These are phyloP conservation scores for Stenurella melanura DNA, from an alignment of 2,888 invertebrate species.

Conservation along the genomic window DNA sequence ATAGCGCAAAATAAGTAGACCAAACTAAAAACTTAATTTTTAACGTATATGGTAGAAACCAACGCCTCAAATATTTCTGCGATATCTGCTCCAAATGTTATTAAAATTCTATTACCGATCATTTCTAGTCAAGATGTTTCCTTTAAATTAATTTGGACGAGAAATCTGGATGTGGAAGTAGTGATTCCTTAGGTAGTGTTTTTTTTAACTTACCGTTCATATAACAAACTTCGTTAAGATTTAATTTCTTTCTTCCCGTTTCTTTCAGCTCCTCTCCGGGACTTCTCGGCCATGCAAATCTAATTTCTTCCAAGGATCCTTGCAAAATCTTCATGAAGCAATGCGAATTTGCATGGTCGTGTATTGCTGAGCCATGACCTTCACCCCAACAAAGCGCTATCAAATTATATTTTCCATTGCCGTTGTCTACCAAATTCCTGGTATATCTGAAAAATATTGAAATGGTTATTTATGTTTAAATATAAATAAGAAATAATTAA, in stretches of 20 bases:
- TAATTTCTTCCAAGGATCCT: constrained; percentile 88
- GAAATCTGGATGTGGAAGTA: too few species aligned
- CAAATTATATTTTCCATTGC: constrained; percentile 97
- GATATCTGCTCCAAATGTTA: too few species aligned
- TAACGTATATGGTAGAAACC: too few species aligned
- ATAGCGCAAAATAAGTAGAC: too few species aligned
- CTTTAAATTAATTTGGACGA: too few species aligned
- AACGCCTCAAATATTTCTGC: too few species aligned
- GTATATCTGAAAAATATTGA: constrained; percentile 84
- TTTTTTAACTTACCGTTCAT: constrained; percentile 95
- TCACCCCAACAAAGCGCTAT: constrained; percentile 99
- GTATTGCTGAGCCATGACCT: constrained; percentile 94
- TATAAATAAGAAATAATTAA: too few species aligned
- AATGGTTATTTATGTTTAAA: not conserved
- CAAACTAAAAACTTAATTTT: too few species aligned
- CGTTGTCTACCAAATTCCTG: constrained; percentile 94
- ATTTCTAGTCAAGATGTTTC: too few species aligned
- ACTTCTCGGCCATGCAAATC: constrained; percentile 86
- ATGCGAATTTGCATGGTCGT: constrained; percentile 96
- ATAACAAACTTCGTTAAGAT: constrained; percentile 90
- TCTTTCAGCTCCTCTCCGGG: constrained; percentile 70
- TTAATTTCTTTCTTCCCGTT: constrained; percentile 79
- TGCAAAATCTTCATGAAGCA: constrained; percentile 98
- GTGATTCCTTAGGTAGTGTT: too few species aligned
- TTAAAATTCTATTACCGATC: too few species aligned